A percentile compares a stretch with the other conserved stretches of the same genome.
These are phyloP conservation scores for Gastrophysa polygoni DNA, from an alignment of 2,888 invertebrate species.

Conservation along the genomic window DNA sequence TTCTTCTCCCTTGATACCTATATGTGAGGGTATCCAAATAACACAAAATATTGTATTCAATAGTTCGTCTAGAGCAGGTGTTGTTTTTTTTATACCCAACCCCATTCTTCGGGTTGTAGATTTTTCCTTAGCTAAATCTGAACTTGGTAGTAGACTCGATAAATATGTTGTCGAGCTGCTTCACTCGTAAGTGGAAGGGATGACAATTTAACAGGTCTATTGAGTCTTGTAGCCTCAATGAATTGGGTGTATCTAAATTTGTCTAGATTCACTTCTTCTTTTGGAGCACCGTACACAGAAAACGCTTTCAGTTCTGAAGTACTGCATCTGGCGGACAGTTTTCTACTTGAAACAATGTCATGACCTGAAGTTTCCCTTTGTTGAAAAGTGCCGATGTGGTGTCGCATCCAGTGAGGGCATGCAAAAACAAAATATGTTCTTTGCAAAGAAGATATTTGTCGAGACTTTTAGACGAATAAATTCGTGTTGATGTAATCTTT, in stretches of 20 bases:
- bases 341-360: constrained; percentile 49
- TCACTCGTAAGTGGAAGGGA: constrained; percentile 49
- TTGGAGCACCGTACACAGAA: constrained; percentile 45
- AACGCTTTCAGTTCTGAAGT: constrained; percentile 46
- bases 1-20: too few species aligned
- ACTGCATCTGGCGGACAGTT: constrained; percentile 45
- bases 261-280: background rate
- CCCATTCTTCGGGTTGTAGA: constrained; percentile 39
- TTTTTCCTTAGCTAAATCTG: constrained; percentile 41
- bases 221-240: constrained; percentile 46
- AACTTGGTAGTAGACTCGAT: constrained; percentile 42
- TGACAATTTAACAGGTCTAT: constrained; percentile 50
- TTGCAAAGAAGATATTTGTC: too few species aligned
- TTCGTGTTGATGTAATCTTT: too few species aligned
- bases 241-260: constrained; percentile 27
- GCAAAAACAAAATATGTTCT: constrained; percentile 1
- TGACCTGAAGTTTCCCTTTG: constrained; percentile 32
- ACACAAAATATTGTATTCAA: background rate
- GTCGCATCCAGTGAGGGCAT: background rate
- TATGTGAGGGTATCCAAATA: too few species aligned
- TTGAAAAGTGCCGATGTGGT: background rate
- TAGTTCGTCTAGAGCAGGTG: constrained; percentile 20
- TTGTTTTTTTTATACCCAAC: constrained; percentile 41
- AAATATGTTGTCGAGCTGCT: constrained; percentile 48
- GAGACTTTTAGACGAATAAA: too few species aligned